A percentile compares a stretch with the other conserved stretches of the same genome.
Conservation (phyloP, 2,797 vertebrate genomes). For the Amblyraja radiata region DNA sequence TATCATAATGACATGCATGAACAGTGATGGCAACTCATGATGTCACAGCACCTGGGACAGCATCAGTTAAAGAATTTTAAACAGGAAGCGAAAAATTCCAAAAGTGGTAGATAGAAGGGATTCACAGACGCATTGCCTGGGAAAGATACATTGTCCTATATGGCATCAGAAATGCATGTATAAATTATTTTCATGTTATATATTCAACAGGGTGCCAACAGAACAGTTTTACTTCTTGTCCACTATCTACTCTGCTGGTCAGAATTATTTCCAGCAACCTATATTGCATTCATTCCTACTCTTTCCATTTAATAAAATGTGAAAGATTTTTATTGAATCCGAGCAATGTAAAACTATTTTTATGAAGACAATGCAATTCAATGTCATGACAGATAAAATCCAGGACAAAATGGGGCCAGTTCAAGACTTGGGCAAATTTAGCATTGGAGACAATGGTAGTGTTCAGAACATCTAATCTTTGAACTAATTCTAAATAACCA, state of each 20-base stretch:
- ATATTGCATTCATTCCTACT: too few species aligned
- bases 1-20: neutral
- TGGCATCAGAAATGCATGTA: neutral
- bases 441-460: neutral
- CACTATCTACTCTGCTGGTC: neutral
- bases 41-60: neutral
- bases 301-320: neutral
- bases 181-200: neutral
- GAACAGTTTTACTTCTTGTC: neutral
- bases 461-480: neutral
- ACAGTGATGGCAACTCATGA: neutral
- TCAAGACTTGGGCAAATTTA: neutral
- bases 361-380: accelerated
- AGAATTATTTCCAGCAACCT: neutral
- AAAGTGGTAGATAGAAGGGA: neutral
- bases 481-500: neutral
- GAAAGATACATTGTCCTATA: neutral
- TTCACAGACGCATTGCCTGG: neutral
- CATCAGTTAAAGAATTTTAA: neutral
- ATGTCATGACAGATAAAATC: neutral
- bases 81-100: neutral
- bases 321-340: neutral
- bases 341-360: neutral
- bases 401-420: neutral
- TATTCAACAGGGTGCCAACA: too few species aligned